Base-by-base conservation (phyloP, 1,140 invertebrate species). In the Heliothis subflexa region DNA sequence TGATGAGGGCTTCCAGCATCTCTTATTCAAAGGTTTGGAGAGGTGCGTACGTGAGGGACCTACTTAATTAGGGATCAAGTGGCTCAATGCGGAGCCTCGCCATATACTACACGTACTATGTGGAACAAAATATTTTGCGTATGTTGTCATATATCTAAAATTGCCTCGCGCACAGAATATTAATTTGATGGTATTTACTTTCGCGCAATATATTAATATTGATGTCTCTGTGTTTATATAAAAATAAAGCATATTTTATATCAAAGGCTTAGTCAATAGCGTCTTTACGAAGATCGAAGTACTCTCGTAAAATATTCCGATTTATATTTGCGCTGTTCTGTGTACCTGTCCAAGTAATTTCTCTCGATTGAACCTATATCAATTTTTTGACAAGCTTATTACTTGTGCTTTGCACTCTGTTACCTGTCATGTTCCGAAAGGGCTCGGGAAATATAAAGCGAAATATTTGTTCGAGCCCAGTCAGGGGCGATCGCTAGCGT, bases 51-150 rank as follows among this genome's bases (percentile, higher is more conserved):
- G 88, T 89, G 86, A 87, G 83, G 77, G 40, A 49, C 74, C 81
- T 75, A 77, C 28, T 76, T 87, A 89, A 89, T 89, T 88, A 85
- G 79, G 81, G 85, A 84, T 87, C 71, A 84, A 80, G 72, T 40
- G 59, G 68, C 72, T 77, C 79, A 72, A 73, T 28, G 59, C 25
- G 52, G 62, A 64, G 52, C 50, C 33, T 2, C 45, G 18, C 25
- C 47, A 54, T 70, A 70, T 64, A 70, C 66, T 59, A 57, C 28
- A 52, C 54, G 4, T 9, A 40, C 33, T 59, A 47, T 21, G 3
- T 49, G 54, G 40, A 73, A 49, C 71, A 73, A 73, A 73, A 73
- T 73, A 61, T 73, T 73, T 59, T 59, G 40, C 71, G 54, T 73
- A 73, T 73, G 55, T 73, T 73, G 55, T 59, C 71, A 59, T 61